These are phyloP conservation scores for Macquaria ambigua DNA, from an alignment of 2,113 vertebrate genomes.

Conservation along the genomic window DNA sequence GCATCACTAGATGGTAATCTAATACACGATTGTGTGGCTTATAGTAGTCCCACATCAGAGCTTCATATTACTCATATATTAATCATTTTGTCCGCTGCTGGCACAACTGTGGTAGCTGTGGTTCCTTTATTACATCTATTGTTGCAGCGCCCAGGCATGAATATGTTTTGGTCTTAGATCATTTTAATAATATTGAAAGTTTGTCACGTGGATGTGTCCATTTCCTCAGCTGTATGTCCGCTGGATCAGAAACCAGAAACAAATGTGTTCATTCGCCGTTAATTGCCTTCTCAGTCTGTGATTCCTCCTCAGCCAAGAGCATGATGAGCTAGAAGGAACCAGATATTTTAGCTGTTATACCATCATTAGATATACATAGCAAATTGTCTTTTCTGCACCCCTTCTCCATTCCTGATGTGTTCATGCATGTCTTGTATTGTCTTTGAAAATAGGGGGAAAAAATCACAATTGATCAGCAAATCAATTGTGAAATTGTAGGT, in stretches of 20 bases:
- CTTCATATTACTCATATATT: slow-evolving; percentile 27
- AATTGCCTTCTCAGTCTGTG: background rate
- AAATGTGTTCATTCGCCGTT: background rate
- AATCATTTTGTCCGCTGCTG: background rate
- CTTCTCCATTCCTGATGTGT: background rate
- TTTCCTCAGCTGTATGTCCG: background rate
- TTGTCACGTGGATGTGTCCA: background rate
- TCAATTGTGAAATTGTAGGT: background rate
- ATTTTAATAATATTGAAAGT: background rate
- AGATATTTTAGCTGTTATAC: background rate
- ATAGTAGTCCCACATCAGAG: background rate
- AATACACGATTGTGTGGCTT: background rate
- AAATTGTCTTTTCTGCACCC: background rate
- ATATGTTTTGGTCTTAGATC: background rate
- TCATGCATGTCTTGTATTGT: no score
- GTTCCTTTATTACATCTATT: background rate
- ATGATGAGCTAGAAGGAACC: background rate
- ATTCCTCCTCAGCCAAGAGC: background rate
- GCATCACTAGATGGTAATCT: slow-evolving; percentile 4
- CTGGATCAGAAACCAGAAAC: background rate
- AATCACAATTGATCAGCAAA: background rate
- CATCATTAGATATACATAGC: background rate
- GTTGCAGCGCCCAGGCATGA: background rate
- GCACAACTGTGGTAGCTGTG: background rate
- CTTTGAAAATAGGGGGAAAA: no score